These are phyloP conservation scores for Podarcis muralis DNA, from an alignment of 2,113 vertebrate genomes.

Conservation along the genomic window DNA sequence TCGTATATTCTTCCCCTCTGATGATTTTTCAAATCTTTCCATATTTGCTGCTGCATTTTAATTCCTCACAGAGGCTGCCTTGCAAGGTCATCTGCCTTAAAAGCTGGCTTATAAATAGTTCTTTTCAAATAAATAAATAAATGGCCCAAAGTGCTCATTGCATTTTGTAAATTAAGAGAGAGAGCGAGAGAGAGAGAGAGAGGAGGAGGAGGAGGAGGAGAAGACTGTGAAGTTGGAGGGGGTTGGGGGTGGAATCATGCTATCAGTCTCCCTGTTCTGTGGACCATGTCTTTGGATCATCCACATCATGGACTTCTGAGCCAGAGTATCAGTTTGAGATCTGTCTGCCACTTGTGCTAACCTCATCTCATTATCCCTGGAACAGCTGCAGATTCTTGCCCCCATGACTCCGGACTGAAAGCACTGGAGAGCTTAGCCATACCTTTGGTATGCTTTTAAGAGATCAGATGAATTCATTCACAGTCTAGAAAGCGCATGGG, in stretches of 20 bases:
- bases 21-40: too few species aligned
- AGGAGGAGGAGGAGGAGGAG: neutral
- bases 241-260: neutral
- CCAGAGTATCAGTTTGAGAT: conserved; percentile 30
- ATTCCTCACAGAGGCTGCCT: neutral
- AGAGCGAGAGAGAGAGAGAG: neutral
- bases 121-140: neutral
- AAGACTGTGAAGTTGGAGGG: too few species aligned
- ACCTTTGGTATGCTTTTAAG: conserved; percentile 45
- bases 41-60: neutral
- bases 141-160: neutral
- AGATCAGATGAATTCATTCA: neutral
- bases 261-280: neutral
- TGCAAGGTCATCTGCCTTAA: neutral
- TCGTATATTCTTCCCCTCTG: too few species aligned
- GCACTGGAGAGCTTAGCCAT: neutral
- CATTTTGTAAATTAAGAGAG: neutral
- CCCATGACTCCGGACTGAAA: conserved; percentile 10
- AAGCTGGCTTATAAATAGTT: neutral
- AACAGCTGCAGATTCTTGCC: conserved; percentile 62
- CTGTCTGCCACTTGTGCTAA: conserved; percentile 29
- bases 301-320: neutral
- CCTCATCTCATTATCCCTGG: conserved; percentile 14
- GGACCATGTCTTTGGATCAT: neutral
- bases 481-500: conserved; percentile 4